Percentiles rank a stretch among this genome's conserved stretches.
phyloP scores from a whole-genome alignment of 1,140 invertebrate genomes.

The Sitodiplosis mosellana region DNA sequence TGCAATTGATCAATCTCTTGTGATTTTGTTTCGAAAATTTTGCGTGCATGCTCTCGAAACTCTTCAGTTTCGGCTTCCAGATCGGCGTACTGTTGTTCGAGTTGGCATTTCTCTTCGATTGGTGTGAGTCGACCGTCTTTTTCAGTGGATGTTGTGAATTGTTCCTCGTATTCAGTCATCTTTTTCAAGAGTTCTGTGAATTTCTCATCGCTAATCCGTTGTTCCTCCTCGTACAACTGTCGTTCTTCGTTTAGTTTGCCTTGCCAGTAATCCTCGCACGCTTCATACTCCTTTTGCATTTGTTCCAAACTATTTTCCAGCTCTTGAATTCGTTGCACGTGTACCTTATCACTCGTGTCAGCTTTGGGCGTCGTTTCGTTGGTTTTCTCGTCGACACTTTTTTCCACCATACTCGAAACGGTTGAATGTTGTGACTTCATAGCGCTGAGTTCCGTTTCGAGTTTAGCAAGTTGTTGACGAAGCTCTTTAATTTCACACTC shows the following conservation, averaged over 20 bases:
- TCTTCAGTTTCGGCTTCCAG: slow-evolving; percentile 49
- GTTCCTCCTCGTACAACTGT: slow-evolving; percentile 52
- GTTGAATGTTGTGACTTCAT: not conserved
- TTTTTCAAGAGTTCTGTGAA: slow-evolving; percentile 50
- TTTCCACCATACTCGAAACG: no score
- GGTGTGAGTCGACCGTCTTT: slow-evolving; percentile 41
- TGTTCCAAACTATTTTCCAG: slow-evolving; percentile 52
- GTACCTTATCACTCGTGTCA: slow-evolving; percentile 1
- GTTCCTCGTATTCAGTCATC: slow-evolving; percentile 62
- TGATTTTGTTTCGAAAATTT: slow-evolving; percentile 25
- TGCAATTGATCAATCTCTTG: slow-evolving; percentile 34
- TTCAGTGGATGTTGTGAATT: slow-evolving; percentile 33
- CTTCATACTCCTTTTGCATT: slow-evolving; percentile 55
- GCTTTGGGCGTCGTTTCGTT: not conserved
- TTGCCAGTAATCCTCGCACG: slow-evolving; percentile 72
- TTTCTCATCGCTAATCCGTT: slow-evolving; percentile 56
- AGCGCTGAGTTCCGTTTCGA: slow-evolving; percentile 10
- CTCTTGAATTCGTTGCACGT: slow-evolving; percentile 35
- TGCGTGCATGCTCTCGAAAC: slow-evolving; percentile 19
- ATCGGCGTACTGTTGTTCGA: slow-evolving; percentile 55
- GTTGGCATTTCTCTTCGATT: slow-evolving; percentile 51
- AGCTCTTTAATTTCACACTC: slow-evolving; percentile 9
- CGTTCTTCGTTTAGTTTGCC: slow-evolving; percentile 59
- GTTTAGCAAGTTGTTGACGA: slow-evolving; percentile 12
- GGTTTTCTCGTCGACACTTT: not conserved